Evolutionary conservation across 2,888 invertebrate genomes (phyloP), one percentile per base, ranked within the genome.

Genomic region (Xylocampa areola): DNA sequence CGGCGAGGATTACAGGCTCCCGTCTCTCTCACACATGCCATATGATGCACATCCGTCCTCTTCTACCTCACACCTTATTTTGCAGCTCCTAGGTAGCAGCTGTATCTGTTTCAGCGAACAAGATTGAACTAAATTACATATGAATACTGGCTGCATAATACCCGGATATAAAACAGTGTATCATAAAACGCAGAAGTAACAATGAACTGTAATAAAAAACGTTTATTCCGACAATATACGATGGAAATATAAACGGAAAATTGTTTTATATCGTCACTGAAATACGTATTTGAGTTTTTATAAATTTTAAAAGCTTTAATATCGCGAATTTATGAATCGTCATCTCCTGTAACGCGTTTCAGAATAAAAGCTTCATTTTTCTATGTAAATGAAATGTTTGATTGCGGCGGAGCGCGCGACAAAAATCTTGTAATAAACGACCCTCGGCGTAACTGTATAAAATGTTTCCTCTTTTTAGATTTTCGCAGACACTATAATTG

Each of bases 1-100:
- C 43, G 72, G 79, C 59, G 68, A 69, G 86, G 84, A 85, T 86
- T 87, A 84, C 68, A 67, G 61, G 51, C 59, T 60, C 11, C 65
- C 48, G 50, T 77, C 80, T 57, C 75, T 53, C 61, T 80, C 68
- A 41, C 73, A 61, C 80, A 39, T 44, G 17, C 49, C 30, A 32
- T 36, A 66, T 40, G 21, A 14, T 25, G n/a, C 33, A 40, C 27
- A 53, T 49, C 49, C 25, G 2, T 75, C 68, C 35, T 41, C 51
- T 58, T 64, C 54, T 14, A 43, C 39, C 73, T 49, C 54, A 58
- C 77, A 78, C 76, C 70, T 79, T 77, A 75, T 79, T 76, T 75
- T 64, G 57, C 62, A 54, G 53, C 68, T 63, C 68, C 67, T 63
- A 69, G 74, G 70, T 73, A 76, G 75, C 61, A 71, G 68, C 68